Evolutionary conservation across 2,888 invertebrate species (phyloP).

Genomic region (Tiliacea citrago): DNA sequence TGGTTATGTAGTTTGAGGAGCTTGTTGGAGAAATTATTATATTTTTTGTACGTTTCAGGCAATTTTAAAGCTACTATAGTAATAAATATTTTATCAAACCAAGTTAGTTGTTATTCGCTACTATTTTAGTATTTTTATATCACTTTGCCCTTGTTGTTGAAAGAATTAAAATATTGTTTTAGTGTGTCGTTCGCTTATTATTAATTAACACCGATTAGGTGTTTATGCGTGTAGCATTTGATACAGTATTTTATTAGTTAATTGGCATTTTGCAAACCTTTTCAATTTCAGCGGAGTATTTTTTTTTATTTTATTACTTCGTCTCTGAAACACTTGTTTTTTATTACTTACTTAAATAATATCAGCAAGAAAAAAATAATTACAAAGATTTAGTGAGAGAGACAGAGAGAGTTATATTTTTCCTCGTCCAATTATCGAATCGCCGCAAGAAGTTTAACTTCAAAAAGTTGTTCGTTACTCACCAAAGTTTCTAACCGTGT

Average conservation of each 20-base stretch:
- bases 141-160: background rate
- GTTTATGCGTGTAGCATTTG: background rate
- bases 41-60: background rate
- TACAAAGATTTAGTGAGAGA: too few relatives aligned
- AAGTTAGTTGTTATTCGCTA: background rate
- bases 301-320: too few relatives aligned
- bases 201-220: conserved; percentile 10
- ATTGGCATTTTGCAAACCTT: too few relatives aligned
- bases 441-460: too few relatives aligned
- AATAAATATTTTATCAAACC: background rate
- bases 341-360: too few relatives aligned
- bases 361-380: too few relatives aligned
- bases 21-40: conserved; percentile 31
- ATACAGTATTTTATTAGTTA: background rate
- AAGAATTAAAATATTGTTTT: background rate
- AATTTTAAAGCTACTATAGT: background rate
- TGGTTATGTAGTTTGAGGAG: conserved; percentile 59
- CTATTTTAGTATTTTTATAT: conserved; percentile 18
- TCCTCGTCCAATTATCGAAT: too few relatives aligned
- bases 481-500: conserved; percentile 49
- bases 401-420: too few relatives aligned
- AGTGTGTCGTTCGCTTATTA: background rate
- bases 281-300: too few relatives aligned
- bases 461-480: background rate
- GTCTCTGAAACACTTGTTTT: too few relatives aligned